These are phyloP conservation scores for Albula glossodonta DNA, from an alignment of 2,113 vertebrate species.

Conservation along the genomic window DNA sequence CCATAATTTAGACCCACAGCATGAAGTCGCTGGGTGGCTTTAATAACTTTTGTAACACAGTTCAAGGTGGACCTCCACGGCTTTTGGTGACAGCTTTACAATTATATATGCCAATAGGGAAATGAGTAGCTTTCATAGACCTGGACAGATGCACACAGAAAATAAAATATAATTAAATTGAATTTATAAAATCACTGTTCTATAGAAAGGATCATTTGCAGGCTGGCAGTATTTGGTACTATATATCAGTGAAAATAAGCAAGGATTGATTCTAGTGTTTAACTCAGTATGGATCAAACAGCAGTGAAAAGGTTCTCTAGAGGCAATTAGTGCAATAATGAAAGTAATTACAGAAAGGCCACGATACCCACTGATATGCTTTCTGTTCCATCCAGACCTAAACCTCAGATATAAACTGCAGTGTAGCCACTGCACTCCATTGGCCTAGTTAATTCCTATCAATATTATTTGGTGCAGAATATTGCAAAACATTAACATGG, in stretches of 20 bases:
- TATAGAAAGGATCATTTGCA: neutral
- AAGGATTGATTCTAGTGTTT: neutral
- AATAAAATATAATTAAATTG: neutral
- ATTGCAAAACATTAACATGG: neutral
- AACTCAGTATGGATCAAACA: constrained; percentile 3
- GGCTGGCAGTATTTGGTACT: neutral
- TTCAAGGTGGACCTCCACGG: too few species aligned
- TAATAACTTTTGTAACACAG: neutral
- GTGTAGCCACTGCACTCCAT: neutral
- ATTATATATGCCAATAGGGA: neutral
- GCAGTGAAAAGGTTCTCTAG: neutral
- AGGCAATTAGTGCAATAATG: neutral
- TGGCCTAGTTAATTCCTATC: neutral
- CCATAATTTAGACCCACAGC: neutral
- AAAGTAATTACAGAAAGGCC: neutral
- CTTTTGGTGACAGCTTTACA: neutral
- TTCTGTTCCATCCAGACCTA: neutral
- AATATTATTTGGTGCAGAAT: neutral
- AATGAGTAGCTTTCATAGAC: neutral
- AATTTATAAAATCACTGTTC: neutral
- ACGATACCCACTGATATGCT: neutral
- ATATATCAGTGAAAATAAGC: neutral
- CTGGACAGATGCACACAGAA: neutral
- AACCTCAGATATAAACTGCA: neutral
- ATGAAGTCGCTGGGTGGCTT: neutral